These are phyloP conservation scores for Sinocyclocheilus rhinocerous DNA, from an alignment of 2,113 vertebrate genomes.

Conservation along the genomic window DNA sequence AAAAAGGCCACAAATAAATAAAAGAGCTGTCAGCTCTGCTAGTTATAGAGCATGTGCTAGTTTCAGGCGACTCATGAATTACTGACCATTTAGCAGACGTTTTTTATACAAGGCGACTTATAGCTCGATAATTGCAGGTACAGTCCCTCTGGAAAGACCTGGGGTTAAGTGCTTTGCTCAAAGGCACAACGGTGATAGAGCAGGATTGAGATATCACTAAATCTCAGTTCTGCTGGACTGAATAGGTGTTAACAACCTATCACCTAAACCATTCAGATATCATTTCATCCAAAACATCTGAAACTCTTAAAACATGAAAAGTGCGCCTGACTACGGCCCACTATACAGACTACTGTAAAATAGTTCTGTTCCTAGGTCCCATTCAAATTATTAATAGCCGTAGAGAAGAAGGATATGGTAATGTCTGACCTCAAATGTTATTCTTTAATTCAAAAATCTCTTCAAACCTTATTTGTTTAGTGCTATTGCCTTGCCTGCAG, in stretches of 20 bases:
- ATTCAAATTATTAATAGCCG: background rate
- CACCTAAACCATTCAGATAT: background rate
- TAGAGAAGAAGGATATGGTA: background rate
- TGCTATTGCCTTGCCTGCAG: slow-evolving; percentile 2
- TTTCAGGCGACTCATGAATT: background rate
- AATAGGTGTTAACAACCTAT: background rate
- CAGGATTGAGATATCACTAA: slow-evolving; percentile 11
- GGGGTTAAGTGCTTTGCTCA: slow-evolving; percentile 33
- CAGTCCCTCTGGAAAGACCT: background rate
- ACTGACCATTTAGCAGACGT: slow-evolving; percentile 8
- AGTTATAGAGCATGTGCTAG: background rate
- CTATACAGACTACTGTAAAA: background rate
- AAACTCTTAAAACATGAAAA: background rate
- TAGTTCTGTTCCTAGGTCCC: background rate
- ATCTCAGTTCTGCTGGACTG: background rate
- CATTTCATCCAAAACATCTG: background rate
- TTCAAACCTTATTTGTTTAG: slow-evolving; percentile 15
- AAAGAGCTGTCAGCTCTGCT: background rate
- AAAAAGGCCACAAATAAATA: background rate
- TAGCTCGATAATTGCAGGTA: slow-evolving; percentile 12
- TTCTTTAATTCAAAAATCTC: slow-evolving; percentile 20
- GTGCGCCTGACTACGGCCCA: background rate
- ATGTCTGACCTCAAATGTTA: background rate
- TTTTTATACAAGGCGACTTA: slow-evolving; percentile 11
- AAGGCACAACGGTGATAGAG: slow-evolving; percentile 13